Percentiles rank a stretch among this genome's conserved stretches.
Evolutionary conservation across 2,888 invertebrate species (phyloP).

Genomic region (Sepioteuthis lessoniana): DNA sequence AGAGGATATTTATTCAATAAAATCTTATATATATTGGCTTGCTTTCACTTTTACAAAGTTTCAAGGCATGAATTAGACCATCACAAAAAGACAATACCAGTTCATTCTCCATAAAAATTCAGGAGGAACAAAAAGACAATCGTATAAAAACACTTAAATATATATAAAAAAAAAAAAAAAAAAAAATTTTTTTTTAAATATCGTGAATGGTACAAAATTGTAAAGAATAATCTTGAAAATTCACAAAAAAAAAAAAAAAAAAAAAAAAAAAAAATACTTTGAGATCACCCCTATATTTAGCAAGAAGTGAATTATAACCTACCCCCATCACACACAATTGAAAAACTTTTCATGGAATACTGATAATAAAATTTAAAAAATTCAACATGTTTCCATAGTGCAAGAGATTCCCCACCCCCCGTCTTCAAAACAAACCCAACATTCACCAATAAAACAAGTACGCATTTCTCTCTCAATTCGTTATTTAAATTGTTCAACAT

Average conservation of each 20-base stretch:
- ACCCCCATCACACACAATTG: no score
- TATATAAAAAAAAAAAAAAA: background rate
- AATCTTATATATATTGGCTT: slow-evolving; percentile 36
- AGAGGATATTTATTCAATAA: background rate
- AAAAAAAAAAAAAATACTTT: background rate
- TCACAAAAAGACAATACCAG: background rate
- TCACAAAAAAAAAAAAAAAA: background rate
- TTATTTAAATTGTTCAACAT: no score
- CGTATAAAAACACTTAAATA: no score
- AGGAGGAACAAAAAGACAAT: background rate
- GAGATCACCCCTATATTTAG: no score
- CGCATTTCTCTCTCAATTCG: no score
- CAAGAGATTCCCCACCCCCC: no score
- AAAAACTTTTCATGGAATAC: no score
- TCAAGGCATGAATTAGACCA: background rate
- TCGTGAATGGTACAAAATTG: background rate
- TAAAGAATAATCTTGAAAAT: background rate
- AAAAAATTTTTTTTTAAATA: background rate
- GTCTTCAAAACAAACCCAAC: no score
- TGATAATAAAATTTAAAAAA: no score
- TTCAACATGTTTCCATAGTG: no score
- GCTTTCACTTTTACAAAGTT: slow-evolving; percentile 43
- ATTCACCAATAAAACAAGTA: no score
- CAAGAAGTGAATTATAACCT: no score
- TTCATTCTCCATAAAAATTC: background rate